These are phyloP conservation scores for Rhagophthalmus giganteus DNA, from an alignment of 2,888 invertebrate genomes.

Conservation along the genomic window DNA sequence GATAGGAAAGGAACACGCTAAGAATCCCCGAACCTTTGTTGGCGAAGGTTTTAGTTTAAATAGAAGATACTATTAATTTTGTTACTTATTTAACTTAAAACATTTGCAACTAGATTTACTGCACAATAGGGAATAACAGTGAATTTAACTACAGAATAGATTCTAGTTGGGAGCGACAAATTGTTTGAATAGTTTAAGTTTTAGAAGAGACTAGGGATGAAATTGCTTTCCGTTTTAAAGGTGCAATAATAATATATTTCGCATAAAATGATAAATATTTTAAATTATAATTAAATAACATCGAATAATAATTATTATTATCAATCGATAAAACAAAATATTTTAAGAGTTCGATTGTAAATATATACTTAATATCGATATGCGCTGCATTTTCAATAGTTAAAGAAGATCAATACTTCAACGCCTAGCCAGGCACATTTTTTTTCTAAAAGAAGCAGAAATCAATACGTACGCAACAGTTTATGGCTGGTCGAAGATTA, in stretches of 20 bases:
- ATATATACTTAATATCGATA: too few relatives aligned
- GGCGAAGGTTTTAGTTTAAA: background rate
- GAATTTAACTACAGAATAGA: background rate
- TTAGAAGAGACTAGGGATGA: too few relatives aligned
- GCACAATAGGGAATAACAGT: background rate
- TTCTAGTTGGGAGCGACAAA: background rate
- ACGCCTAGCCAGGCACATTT: too few relatives aligned
- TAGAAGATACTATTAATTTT: background rate
- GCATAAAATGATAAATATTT: too few relatives aligned
- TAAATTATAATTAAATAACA: background rate
- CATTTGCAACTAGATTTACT: background rate
- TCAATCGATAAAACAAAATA: background rate
- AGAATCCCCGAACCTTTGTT: constrained; percentile 3
- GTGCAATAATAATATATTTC: too few relatives aligned
- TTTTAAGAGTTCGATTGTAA: too few relatives aligned
- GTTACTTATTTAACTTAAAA: background rate
- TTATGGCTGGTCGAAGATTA: too few relatives aligned
- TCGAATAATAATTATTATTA: background rate
- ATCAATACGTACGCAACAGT: too few relatives aligned
- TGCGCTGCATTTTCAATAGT: too few relatives aligned
- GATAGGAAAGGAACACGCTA: constrained; percentile 22
- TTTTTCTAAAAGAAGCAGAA: too few relatives aligned
- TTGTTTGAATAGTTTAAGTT: background rate
- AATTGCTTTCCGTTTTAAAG: too few relatives aligned
- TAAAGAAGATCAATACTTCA: too few relatives aligned